phyloP scores from a whole-genome alignment of 1,140 invertebrate genomes.

The Drosophila pruinosa region DNA sequence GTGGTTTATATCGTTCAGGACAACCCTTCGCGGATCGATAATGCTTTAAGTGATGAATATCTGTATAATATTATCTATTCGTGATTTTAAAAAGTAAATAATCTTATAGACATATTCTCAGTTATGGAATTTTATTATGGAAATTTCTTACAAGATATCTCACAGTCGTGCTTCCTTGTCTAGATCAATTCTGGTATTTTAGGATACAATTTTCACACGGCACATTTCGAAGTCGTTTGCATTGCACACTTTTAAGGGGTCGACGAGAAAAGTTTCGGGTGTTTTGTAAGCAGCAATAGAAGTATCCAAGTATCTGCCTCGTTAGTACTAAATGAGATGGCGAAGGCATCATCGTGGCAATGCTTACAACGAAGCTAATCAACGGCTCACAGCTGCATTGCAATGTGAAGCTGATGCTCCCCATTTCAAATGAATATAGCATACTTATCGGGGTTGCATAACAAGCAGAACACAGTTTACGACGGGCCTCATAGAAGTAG shows the following conservation, averaged over 20 bases:
- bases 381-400: conserved; percentile 40
- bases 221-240: conserved; percentile 36
- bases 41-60: too few relatives aligned
- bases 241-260: conserved; percentile 17
- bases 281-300: conserved; percentile 33
- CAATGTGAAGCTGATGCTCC: conserved; percentile 44
- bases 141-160: neutral
- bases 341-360: neutral
- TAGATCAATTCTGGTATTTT: too few relatives aligned
- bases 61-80: too few relatives aligned
- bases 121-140: neutral
- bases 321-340: conserved; percentile 41
- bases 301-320: conserved; percentile 36
- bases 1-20: too few relatives aligned
- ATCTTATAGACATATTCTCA: too few relatives aligned
- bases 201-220: conserved; percentile 50
- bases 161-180: neutral
- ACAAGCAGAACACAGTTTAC: conserved; percentile 36
- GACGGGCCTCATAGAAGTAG: conserved; percentile 47
- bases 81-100: too few relatives aligned
- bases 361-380: conserved; percentile 62
- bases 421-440: neutral
- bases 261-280: conserved; percentile 42
- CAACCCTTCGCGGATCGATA: too few relatives aligned
- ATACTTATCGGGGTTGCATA: conserved; percentile 32